These are phyloP conservation scores for Aphis gossypii DNA, from an alignment of 1,140 invertebrate genomes.

Conservation along the genomic window DNA sequence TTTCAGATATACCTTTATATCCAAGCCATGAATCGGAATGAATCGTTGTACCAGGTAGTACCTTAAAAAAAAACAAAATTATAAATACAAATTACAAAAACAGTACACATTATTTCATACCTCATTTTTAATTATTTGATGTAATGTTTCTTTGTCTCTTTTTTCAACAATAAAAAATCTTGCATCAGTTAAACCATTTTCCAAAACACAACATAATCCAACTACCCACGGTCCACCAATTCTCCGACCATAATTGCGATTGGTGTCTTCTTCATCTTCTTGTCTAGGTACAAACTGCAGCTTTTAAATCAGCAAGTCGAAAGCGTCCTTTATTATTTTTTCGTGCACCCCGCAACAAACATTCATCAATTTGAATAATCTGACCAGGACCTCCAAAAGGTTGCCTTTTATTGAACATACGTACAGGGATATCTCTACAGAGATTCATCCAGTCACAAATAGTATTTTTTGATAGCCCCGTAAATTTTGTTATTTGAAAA, in stretches of 20 bases:
- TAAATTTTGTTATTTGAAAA: too few relatives aligned
- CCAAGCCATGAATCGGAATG: not conserved
- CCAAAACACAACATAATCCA: not conserved
- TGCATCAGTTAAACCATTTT: conserved; percentile 3
- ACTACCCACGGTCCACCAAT: conserved; percentile 4
- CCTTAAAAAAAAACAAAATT: not conserved
- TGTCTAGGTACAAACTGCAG: not conserved
- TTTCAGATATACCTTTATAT: conserved; percentile 1
- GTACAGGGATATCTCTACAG: not conserved
- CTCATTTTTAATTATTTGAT: not conserved
- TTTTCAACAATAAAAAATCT: conserved; percentile 17
- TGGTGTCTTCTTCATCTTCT: not conserved
- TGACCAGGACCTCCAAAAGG: not conserved
- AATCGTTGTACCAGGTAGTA: not conserved
- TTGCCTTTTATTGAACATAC: not conserved
- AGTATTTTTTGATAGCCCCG: not conserved
- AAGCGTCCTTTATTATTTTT: not conserved
- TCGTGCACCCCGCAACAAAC: not conserved
- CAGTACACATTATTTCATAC: too few relatives aligned
- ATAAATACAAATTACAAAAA: too few relatives aligned
- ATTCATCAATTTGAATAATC: not conserved
- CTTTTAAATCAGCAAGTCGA: not conserved
- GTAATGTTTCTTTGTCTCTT: conserved; percentile 21
- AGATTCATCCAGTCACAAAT: not conserved
- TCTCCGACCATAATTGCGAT: not conserved